These are phyloP conservation scores for Sepiola atlantica DNA, from an alignment of 2,888 invertebrate genomes.

Conservation along the genomic window DNA sequence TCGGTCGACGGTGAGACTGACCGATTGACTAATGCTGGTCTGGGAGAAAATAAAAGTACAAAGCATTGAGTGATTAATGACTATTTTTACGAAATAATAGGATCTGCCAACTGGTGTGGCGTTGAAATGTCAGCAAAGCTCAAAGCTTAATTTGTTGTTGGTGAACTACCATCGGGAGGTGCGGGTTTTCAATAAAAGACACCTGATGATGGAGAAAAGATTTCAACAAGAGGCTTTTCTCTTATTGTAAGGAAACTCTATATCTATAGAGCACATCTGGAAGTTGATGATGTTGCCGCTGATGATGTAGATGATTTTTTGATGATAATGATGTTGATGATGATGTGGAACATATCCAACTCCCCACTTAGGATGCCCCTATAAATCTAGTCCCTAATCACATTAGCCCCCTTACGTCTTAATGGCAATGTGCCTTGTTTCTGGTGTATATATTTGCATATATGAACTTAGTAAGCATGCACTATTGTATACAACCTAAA, in stretches of 20 bases:
- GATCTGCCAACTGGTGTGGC: not conserved
- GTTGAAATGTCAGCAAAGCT: not conserved
- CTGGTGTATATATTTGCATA: too few relatives aligned
- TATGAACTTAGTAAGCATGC: too few relatives aligned
- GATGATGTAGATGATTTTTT: not conserved
- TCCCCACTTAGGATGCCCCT: too few relatives aligned
- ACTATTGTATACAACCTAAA: too few relatives aligned
- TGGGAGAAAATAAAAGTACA: not conserved
- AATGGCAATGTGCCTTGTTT: too few relatives aligned
- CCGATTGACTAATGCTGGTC: not conserved
- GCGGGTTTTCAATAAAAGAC: too few relatives aligned
- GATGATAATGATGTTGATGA: not conserved
- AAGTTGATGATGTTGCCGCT: not conserved
- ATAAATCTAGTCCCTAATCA: too few relatives aligned
- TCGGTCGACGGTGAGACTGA: not conserved
- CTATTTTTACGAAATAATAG: not conserved
- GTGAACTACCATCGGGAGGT: too few relatives aligned
- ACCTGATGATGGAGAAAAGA: too few relatives aligned
- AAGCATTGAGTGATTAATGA: not conserved
- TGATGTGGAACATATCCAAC: not conserved
- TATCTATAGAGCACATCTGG: not conserved
- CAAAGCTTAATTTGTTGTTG: not conserved
- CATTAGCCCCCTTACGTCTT: too few relatives aligned
- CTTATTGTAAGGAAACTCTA: not conserved
- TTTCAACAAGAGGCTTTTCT: not conserved